Conservation (phyloP, 2,113 vertebrate genomes). For the Glaucomys volans region DNA sequence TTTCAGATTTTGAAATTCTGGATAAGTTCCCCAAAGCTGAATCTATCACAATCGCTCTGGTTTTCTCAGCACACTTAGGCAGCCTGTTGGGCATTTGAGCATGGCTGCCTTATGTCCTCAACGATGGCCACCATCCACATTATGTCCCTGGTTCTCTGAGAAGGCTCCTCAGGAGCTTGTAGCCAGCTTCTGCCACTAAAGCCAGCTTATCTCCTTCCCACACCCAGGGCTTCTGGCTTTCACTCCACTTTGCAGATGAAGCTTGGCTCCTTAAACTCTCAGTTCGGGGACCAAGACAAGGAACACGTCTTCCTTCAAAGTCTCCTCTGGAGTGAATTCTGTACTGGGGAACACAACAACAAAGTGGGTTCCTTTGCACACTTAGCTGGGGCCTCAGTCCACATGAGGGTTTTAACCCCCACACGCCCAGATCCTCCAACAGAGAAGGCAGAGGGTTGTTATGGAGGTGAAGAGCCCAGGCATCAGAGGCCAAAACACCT, state of each 20-base stretch:
- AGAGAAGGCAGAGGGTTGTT: not conserved
- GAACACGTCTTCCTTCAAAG: not conserved
- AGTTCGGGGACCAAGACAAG: not conserved
- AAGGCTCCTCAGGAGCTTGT: not conserved
- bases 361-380: not conserved
- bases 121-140: not conserved
- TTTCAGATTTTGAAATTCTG: not conserved
- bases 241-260: not conserved
- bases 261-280: not conserved
- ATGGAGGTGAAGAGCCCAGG: too few relatives aligned
- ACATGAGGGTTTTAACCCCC: not conserved
- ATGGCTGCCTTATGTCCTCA: not conserved
- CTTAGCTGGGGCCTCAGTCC: not conserved
- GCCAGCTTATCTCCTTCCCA: too few relatives aligned
- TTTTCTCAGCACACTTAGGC: not conserved
- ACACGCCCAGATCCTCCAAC: not conserved
- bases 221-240: not conserved
- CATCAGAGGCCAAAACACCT: not conserved
- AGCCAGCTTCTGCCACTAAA: not conserved
- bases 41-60: not conserved
- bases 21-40: not conserved
- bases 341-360: not conserved
- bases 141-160: not conserved
- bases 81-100: not conserved
- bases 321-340: not conserved